Percentiles rank a stretch among this genome's conserved stretches.
Conservation (phyloP, 2,888 invertebrate genomes). For the Rutpela maculata region DNA sequence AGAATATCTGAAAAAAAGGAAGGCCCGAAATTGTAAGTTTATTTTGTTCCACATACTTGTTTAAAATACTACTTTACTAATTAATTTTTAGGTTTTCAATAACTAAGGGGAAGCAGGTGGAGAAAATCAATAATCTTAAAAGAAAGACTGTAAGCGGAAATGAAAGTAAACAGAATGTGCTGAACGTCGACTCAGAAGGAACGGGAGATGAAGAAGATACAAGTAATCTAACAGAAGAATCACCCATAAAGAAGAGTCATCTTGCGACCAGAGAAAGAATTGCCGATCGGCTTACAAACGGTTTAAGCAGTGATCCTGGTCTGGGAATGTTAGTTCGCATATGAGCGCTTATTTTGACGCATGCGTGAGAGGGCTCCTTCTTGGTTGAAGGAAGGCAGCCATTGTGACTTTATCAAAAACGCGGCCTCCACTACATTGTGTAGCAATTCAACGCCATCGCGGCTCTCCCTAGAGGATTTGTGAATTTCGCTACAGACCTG, state of each 20-base stretch:
- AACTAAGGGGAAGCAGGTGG: conserved; percentile 3
- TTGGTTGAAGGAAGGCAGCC: no score
- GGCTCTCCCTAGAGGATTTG: no score
- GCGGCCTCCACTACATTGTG: no score
- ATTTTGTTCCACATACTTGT: conserved; percentile 4
- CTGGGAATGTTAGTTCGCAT: no score
- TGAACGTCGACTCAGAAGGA: background rate
- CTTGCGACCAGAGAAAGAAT: no score
- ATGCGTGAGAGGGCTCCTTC: no score
- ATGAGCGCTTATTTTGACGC: no score
- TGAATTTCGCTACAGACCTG: no score
- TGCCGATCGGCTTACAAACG: no score
- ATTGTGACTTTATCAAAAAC: no score
- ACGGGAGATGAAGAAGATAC: background rate
- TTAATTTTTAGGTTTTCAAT: conserved; percentile 21
- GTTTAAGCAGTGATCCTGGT: no score
- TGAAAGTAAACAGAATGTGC: background rate
- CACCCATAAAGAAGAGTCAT: background rate
- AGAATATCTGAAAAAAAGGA: conserved; percentile 33
- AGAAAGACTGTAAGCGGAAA: background rate
- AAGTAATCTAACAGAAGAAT: conserved; percentile 1
- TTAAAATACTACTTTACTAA: conserved; percentile 8
- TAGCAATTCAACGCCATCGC: no score
- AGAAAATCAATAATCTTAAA: background rate
- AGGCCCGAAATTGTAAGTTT: conserved; percentile 11